Percentiles rank a stretch among this genome's conserved stretches.
Evolutionary conservation across 2,797 vertebrate species (phyloP).

Genomic region (Cyprinella venusta): DNA sequence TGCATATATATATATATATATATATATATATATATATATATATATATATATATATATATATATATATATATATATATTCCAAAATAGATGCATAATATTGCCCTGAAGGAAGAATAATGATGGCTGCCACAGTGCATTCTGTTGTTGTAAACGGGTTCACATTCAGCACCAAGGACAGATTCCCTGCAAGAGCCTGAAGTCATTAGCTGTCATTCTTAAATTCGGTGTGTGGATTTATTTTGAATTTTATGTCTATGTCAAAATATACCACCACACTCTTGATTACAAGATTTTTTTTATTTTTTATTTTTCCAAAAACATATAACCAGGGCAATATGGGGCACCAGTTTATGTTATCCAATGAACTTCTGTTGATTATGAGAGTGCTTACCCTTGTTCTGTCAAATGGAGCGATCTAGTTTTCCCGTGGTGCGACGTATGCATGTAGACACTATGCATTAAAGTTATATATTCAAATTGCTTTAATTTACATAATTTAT

Average conservation of each 20-base stretch:
- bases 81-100: neutral
- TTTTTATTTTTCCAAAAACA: too few species aligned
- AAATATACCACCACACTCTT: neutral
- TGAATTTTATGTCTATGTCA: neutral
- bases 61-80: too few species aligned
- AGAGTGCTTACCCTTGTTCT: neutral
- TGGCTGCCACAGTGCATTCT: slow-evolving; percentile 4
- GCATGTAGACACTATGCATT: neutral
- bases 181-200: neutral
- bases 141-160: neutral
- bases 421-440: neutral
- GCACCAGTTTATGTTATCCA: neutral
- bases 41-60: too few species aligned
- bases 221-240: neutral
- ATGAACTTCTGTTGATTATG: neutral
- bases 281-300: too few species aligned
- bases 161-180: slow-evolving; percentile 4
- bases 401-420: neutral
- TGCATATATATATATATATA: too few species aligned
- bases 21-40: too few species aligned
- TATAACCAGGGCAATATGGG: neutral
- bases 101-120: neutral
- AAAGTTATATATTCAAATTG: too few species aligned
- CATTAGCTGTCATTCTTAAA: neutral
- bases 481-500: neutral